These are phyloP conservation scores for Cerastoderma edule DNA, from an alignment of 2,888 invertebrate genomes.

Conservation along the genomic window DNA sequence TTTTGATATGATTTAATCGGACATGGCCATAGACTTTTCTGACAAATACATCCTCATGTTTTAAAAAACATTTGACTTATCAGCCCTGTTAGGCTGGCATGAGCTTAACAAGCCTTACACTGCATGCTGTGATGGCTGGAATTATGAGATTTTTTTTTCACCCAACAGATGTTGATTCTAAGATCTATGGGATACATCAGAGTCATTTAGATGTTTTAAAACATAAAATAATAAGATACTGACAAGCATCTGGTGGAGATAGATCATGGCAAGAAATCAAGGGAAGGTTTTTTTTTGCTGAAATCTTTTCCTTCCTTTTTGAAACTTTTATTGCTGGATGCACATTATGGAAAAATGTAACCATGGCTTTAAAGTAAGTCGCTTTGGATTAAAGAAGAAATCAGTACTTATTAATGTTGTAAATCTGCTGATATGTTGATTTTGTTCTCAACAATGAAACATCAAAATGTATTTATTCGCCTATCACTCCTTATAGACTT, in stretches of 20 bases:
- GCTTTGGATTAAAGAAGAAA: too few species aligned
- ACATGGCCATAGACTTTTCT: constrained; percentile 23
- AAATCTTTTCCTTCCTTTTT: neutral
- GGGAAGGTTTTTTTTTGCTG: neutral
- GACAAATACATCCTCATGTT: constrained; percentile 24
- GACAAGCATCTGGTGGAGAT: constrained; percentile 39
- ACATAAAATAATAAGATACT: constrained; percentile 36
- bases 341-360: too few species aligned
- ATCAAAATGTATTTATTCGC: too few species aligned
- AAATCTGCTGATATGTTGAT: too few species aligned
- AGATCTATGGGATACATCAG: constrained; percentile 30
- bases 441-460: too few species aligned
- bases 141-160: constrained; percentile 17
- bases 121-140: constrained; percentile 30
- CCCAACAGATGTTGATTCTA: constrained; percentile 29
- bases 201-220: constrained; percentile 37
- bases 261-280: constrained; percentile 24
- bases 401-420: too few species aligned
- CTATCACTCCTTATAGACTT: too few species aligned
- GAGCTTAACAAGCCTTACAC: constrained; percentile 22
- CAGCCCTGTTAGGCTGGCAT: constrained; percentile 31
- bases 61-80: constrained; percentile 29
- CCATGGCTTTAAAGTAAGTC: too few species aligned
- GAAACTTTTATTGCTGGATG: constrained; percentile 7
- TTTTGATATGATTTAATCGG: constrained; percentile 29